These are phyloP conservation scores for Melanotus villosus DNA, from an alignment of 2,888 invertebrate species.

Conservation along the genomic window DNA sequence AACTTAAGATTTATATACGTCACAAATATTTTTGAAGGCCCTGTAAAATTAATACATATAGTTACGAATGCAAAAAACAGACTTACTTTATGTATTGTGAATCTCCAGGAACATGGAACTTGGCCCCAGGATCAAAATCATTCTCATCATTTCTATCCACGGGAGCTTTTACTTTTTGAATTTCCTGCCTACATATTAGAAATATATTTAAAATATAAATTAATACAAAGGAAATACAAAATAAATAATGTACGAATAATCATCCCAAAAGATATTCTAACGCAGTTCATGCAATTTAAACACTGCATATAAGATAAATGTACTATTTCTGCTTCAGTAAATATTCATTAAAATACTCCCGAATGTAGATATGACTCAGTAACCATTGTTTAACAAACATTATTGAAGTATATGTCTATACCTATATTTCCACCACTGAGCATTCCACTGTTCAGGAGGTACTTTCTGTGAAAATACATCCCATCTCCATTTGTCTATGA, in stretches of 20 bases:
- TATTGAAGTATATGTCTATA: too few species aligned
- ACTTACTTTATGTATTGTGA: constrained; percentile 66
- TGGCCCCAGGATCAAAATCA: constrained; percentile 69
- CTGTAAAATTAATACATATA: too few species aligned
- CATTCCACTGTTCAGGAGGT: constrained; percentile 65
- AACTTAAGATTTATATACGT: too few species aligned
- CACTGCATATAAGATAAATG: too few species aligned
- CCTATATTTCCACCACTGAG: constrained; percentile 64
- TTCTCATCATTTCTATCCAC: constrained; percentile 63
- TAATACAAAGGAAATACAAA: background rate
- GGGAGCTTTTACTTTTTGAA: constrained; percentile 67
- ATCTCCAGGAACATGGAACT: constrained; percentile 68
- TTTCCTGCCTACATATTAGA: constrained; percentile 63
- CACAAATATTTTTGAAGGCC: too few species aligned
- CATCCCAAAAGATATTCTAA: too few species aligned
- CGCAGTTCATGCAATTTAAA: too few species aligned
- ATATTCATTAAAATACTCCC: too few species aligned
- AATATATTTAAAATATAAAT: background rate
- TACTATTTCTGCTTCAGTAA: too few species aligned
- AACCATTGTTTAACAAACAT: too few species aligned
- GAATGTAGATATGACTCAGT: too few species aligned
- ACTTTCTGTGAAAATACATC: constrained; percentile 69
- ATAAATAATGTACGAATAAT: background rate
- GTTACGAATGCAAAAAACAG: too few species aligned
- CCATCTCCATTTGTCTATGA: constrained; percentile 74